These are phyloP conservation scores for Aratinga solstitialis DNA, from an alignment of 2,797 vertebrate species.

Conservation along the genomic window DNA sequence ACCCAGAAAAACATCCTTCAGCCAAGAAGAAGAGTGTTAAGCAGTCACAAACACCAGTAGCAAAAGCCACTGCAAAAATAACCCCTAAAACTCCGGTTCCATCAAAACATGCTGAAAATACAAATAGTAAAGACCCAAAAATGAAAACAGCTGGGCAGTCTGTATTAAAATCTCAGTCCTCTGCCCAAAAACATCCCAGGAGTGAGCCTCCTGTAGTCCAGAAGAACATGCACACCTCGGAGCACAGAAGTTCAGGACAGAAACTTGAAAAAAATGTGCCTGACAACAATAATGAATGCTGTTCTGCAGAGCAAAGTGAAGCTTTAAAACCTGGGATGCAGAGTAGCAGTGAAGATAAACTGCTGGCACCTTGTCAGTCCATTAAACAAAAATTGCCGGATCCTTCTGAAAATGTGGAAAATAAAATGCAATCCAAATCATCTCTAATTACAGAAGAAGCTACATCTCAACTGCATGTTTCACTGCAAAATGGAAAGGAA, in stretches of 20 bases:
- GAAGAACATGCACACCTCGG: constrained; percentile 65
- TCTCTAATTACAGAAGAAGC: not conserved
- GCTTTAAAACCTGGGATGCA: not conserved
- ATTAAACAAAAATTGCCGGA: constrained; percentile 33
- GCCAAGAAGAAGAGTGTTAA: constrained; percentile 83
- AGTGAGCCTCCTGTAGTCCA: constrained; percentile 74
- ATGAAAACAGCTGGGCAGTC: constrained; percentile 76
- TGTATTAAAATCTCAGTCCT: constrained; percentile 74
- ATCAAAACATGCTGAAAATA: constrained; percentile 73
- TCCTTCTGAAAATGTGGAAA: constrained; percentile 43
- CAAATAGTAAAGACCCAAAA: constrained; percentile 82
- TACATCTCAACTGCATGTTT: constrained; percentile 7
- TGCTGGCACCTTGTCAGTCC: not conserved
- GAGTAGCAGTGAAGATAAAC: not conserved
- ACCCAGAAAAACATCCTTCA: constrained; percentile 66
- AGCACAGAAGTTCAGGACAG: constrained; percentile 21
- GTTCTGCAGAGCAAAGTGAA: constrained; percentile 36
- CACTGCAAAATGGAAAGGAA: constrained; percentile 33
- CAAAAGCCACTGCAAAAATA: constrained; percentile 80
- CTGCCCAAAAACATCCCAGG: constrained; percentile 74
- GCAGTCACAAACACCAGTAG: constrained; percentile 63
- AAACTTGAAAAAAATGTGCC: not conserved
- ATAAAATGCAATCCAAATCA: not conserved
- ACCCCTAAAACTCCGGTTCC: constrained; percentile 54
- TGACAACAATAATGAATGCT: constrained; percentile 31